These are phyloP conservation scores for Orchesella flavescens DNA, from an alignment of 2,888 invertebrate genomes.

Conservation along the genomic window DNA sequence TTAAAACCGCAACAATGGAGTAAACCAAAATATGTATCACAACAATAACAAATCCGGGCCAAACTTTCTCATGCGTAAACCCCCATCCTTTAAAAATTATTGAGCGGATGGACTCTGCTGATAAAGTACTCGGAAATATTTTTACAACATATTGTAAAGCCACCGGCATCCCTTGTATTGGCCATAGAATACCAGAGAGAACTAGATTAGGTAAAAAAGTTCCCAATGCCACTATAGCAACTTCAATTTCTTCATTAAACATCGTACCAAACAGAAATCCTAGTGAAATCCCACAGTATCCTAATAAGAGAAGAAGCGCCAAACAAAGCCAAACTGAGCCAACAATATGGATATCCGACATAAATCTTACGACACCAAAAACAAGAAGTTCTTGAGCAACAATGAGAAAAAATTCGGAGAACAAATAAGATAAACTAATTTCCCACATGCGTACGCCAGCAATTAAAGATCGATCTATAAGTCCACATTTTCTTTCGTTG, in stretches of 20 bases:
- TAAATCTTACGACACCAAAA: constrained; percentile 12
- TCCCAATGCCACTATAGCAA: constrained; percentile 80
- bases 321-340: constrained; percentile 18
- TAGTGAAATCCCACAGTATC: constrained; percentile 40
- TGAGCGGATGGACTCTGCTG: constrained; percentile 27
- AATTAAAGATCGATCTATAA: constrained; percentile 61
- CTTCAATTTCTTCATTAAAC: constrained; percentile 91
- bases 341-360: constrained; percentile 23
- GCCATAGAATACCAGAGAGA: constrained; percentile 89
- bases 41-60: constrained; percentile 37
- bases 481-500: constrained; percentile 51
- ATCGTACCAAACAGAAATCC: constrained; percentile 93
- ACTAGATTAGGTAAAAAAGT: constrained; percentile 45
- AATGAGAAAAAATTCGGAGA: constrained; percentile 34
- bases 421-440: constrained; percentile 17
- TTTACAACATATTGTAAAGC: constrained; percentile 77
- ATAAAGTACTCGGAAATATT: constrained; percentile 66
- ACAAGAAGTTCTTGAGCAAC: constrained; percentile 25
- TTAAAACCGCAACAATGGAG: background rate
- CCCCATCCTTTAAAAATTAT: constrained; percentile 30
- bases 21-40: background rate
- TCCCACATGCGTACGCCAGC: constrained; percentile 74
- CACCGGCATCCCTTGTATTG: constrained; percentile 94
- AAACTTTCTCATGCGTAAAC: constrained; percentile 23
- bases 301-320: constrained; percentile 9